Conservation (phyloP, 2,797 vertebrate species). For the Bovichtus diacanthus region DNA sequence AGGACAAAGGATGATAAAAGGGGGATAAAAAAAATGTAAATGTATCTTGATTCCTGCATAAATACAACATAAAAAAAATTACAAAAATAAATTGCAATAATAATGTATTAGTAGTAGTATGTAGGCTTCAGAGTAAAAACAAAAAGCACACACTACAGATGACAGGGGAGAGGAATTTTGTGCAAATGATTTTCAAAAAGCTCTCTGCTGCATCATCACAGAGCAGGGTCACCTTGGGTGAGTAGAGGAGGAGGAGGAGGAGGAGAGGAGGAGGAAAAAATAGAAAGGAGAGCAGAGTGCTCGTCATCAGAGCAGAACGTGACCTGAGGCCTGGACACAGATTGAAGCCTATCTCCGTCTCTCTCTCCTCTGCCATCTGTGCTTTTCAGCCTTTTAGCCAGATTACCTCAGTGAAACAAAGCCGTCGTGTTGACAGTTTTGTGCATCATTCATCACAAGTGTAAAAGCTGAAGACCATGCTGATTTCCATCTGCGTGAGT, state of each 20-base stretch:
- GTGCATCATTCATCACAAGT: constrained; percentile 32
- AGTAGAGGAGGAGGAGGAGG: constrained; percentile 21
- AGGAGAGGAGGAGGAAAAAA: constrained; percentile 43
- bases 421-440: constrained; percentile 31
- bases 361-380: constrained; percentile 39
- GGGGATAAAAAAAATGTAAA: background rate
- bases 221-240: constrained; percentile 52
- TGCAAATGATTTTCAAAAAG: constrained; percentile 14
- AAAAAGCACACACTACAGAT: background rate
- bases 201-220: constrained; percentile 45
- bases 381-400: constrained; percentile 43
- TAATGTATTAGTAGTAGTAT: background rate
- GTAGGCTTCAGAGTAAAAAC: background rate
- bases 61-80: background rate
- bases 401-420: constrained; percentile 53
- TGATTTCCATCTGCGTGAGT: constrained; percentile 39
- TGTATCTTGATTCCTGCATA: background rate
- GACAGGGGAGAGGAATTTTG: background rate
- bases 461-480: constrained; percentile 22
- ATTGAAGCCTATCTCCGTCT: constrained; percentile 30
- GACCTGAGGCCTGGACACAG: constrained; percentile 60
- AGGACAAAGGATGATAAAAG: background rate
- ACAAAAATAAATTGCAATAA: background rate
- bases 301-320: constrained; percentile 68
- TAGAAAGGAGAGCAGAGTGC: constrained; percentile 53